Evolutionary conservation across 2,797 vertebrate species (phyloP).

Genomic region (Enteromius thamalakanensis): DNA sequence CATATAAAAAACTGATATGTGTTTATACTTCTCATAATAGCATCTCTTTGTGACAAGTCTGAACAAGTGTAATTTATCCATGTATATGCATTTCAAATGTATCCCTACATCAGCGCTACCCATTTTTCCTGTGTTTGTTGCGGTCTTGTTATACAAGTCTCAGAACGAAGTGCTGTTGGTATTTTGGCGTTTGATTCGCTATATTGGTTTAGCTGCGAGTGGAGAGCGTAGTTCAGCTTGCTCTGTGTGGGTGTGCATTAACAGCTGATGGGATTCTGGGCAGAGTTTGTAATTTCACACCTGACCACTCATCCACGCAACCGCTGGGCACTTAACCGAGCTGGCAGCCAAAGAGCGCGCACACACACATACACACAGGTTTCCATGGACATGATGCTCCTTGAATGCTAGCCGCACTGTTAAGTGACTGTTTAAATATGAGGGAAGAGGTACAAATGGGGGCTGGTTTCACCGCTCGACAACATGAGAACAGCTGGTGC

Average conservation of each 20-base stretch:
- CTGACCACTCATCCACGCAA: constrained; percentile 72
- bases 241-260: constrained; percentile 47
- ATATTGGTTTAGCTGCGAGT: constrained; percentile 30
- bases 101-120: background rate
- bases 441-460: constrained; percentile 43
- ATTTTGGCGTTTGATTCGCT: constrained; percentile 41
- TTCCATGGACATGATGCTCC: constrained; percentile 66
- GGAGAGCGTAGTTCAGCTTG: constrained; percentile 34
- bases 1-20: background rate
- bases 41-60: background rate
- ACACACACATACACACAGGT: constrained; percentile 51
- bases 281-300: constrained; percentile 78
- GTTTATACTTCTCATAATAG: constrained; percentile 7
- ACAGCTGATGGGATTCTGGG: constrained; percentile 58
- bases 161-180: constrained; percentile 17
- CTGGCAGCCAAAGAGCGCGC: constrained; percentile 33
- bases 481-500: constrained; percentile 33
- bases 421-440: constrained; percentile 74
- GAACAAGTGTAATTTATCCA: constrained; percentile 20
- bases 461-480: constrained; percentile 33
- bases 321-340: constrained; percentile 60
- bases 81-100: background rate
- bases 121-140: constrained; percentile 8
- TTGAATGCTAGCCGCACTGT: constrained; percentile 46
- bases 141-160: constrained; percentile 5